Conservation (phyloP, 2,888 invertebrate species). For the Drosophila paracracens region DNA sequence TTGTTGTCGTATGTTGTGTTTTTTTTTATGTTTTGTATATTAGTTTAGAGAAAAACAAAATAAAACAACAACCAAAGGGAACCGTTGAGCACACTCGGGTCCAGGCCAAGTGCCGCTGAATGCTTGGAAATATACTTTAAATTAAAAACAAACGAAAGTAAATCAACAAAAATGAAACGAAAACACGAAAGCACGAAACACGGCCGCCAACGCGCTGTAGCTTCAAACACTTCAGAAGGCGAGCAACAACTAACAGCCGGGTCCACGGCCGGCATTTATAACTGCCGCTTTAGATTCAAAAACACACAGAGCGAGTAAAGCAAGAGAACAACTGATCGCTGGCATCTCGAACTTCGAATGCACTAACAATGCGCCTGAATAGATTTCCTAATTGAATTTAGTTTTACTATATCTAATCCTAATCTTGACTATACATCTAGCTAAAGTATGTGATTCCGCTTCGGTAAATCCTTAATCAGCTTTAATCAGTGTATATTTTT, state of each 20-base stretch:
- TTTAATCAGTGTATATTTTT: background rate
- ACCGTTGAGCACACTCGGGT: slow-evolving; percentile 39
- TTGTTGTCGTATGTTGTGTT: slow-evolving; percentile 12
- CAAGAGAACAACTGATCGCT: slow-evolving; percentile 8
- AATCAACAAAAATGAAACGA: slow-evolving; percentile 78
- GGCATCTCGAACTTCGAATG: slow-evolving; percentile 4
- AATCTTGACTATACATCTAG: background rate
- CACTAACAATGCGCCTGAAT: slow-evolving; percentile 11
- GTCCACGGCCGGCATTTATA: slow-evolving; percentile 57
- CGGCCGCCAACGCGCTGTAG: slow-evolving; percentile 69
- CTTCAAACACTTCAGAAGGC: slow-evolving; percentile 68
- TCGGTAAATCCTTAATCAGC: background rate
- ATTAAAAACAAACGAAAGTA: slow-evolving; percentile 79
- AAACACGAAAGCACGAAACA: slow-evolving; percentile 62
- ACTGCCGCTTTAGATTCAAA: slow-evolving; percentile 64
- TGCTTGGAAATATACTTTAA: slow-evolving; percentile 69
- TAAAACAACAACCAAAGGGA: slow-evolving; percentile 5
- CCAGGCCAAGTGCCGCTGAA: slow-evolving; percentile 43
- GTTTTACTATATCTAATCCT: background rate
- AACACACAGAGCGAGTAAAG: slow-evolving; percentile 41
- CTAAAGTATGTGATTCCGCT: background rate
- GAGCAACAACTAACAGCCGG: slow-evolving; percentile 70
- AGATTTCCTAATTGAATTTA: background rate
- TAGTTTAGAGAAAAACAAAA: slow-evolving; percentile 12
- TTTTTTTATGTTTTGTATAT: slow-evolving; percentile 30